Percentiles rank a stretch among this genome's conserved stretches.
Evolutionary conservation across 2,113 vertebrate species (phyloP).

Genomic region (Pelecanoides urinatrix): DNA sequence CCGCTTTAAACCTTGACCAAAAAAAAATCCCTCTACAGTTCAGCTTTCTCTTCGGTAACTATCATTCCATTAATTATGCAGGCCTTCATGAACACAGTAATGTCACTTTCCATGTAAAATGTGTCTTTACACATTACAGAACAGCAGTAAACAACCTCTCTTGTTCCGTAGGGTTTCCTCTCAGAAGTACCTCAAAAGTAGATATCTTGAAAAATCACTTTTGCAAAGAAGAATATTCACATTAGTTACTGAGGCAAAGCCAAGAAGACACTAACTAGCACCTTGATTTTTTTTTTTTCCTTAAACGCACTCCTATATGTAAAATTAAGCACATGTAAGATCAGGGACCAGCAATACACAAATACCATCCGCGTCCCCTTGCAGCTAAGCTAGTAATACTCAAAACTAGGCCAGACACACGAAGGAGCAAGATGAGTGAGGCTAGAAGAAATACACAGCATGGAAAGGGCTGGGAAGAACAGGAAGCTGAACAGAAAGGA

Average conservation of each 20-base stretch:
- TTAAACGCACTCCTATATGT: conserved; percentile 40
- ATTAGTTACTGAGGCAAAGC: conserved; percentile 60
- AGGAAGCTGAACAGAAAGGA: conserved; percentile 50
- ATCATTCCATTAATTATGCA: conserved; percentile 17
- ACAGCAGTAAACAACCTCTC: conserved; percentile 42
- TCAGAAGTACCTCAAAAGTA: conserved; percentile 66
- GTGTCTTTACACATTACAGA: conserved; percentile 24
- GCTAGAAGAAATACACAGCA: conserved; percentile 5
- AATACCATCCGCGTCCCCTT: conserved; percentile 3
- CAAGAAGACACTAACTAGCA: conserved; percentile 66
- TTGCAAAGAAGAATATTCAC: conserved; percentile 53
- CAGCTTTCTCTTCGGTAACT: conserved; percentile 15
- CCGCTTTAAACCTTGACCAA: conserved; percentile 35
- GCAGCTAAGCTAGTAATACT: conserved; percentile 44
- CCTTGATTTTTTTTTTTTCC: conserved; percentile 27
- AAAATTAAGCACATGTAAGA: conserved; percentile 47
- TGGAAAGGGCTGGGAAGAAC: conserved; percentile 1
- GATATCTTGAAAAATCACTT: conserved; percentile 51
- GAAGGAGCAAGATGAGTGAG: background rate
- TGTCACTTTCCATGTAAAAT: conserved; percentile 25
- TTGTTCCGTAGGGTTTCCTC: conserved; percentile 41
- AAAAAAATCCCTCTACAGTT: conserved; percentile 69
- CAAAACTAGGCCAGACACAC: conserved; percentile 31
- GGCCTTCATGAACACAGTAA: conserved; percentile 38
- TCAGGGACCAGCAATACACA: conserved; percentile 49